Base-by-base conservation (phyloP, 2,888 invertebrate species). In the Crossocerus cetratus region DNA sequence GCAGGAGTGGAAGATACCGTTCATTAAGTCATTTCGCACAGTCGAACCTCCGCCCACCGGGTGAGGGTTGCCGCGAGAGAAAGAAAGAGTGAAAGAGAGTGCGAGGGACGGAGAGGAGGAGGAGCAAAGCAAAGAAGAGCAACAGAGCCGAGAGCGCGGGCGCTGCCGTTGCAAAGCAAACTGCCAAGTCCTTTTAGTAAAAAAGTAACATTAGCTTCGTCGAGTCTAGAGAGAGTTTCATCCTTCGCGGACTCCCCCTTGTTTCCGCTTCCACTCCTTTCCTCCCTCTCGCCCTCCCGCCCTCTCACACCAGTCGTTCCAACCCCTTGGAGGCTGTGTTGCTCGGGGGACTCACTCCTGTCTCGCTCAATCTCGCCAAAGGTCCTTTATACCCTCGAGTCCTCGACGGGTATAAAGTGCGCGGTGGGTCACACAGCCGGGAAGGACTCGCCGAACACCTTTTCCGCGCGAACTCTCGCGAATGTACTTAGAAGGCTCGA, bases 1-100 rank as follows among this genome's bases (percentile, higher is more conserved):
- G 80, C 74, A 74, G 68, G 64, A 68, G 81, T 74, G 69, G 83
- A 80, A 79, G 82, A 83, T 83, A 82, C 82, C 80, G 83, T 83
- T 83, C 84, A 78, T 83, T 83, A 83, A 83, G 83, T 83, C 84
- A 80, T 83, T 83, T 83, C 76, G 77, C 80, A 76, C 82, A 78
- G 83, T 82, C 73, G 76, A 75, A 83, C 83, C 80, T 71, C 80
- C 83, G 83, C 83, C 82, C 72, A 76, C 82, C 72, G 49, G 21
- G 58, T 45, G 21, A 57, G 64, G 67, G 63, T 14, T 49, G 70
- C 58, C 68, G 20, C 77, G 73, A 54, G 66, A 54, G 57, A 61
- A 57, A 18, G n/a, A 4, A 18, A 18, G 49, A 0, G 49, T 4
- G 49, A 18, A 16, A 14, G 16, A 13, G 49, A 14, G n/a, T 11